Base-by-base conservation (phyloP, 2,888 invertebrate species). In the Eupithecia subumbrata region DNA sequence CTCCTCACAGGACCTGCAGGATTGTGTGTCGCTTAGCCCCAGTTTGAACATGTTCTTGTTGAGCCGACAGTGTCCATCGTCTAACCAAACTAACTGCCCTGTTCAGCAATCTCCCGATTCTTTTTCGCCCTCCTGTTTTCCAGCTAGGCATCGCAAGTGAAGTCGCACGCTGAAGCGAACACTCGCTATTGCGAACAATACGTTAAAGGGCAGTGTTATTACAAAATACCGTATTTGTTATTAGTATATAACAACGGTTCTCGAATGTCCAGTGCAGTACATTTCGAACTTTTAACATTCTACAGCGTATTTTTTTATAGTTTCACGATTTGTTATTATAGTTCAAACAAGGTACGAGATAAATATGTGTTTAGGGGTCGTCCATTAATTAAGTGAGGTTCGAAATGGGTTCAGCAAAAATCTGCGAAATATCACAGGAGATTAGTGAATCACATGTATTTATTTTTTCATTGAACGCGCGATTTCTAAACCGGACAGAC, bases 221-320 rank as follows among this genome's bases (percentile, higher is more conserved):
- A 25, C 60, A 60, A 60, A 60, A 60, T 25, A 25, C 25, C 0
- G 25, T 25, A 60, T 60, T 56, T 5, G 60, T 60, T 14, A 25
- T 30, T 66, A 52, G 80, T 83, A 83, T 83, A 83, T 79, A 84
- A 69, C 77, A 73, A 79, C 34, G 74, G 37, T 78, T 80, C 45
- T 56, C 77, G 75, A 78, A 82, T 82, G 79, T 80, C 83, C 82
- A 79, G 80, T 80, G 80, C 82, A 84, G 79, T 82, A 66, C 68
- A 74, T 82, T 78, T 81, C 77, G 79, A 74, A 78, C 79, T 69
- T 76, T 78, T 73, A 25, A 30, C 34, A 60, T 60, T 60, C 11
- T 60, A 22, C 16, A 48, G n/a, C 14, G 18, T 30, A 52, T 22
- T 60, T 60, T 25, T 60, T 12, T 22, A 60, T 25, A 1, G 60